These are phyloP conservation scores for Zaprionus lineosus DNA, from an alignment of 2,888 invertebrate species.

Conservation along the genomic window DNA sequence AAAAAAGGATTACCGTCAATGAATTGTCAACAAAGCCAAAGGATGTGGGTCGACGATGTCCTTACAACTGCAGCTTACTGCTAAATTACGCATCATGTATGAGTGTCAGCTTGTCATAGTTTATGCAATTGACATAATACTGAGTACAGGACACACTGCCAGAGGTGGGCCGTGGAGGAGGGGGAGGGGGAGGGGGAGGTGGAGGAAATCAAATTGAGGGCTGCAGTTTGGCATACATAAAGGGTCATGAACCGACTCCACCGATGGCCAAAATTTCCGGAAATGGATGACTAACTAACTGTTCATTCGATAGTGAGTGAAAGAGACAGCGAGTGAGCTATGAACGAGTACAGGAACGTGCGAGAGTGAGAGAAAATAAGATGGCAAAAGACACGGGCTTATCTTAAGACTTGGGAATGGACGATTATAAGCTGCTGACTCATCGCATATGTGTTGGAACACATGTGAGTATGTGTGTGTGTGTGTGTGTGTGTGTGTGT, in stretches of 20 bases:
- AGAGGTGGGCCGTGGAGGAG: no score
- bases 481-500: slow-evolving; percentile 17
- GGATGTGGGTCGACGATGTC: background rate
- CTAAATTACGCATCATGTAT: slow-evolving; percentile 19
- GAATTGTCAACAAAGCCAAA: background rate
- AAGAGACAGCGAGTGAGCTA: background rate
- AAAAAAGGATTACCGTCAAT: slow-evolving; percentile 23
- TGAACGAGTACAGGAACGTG: background rate
- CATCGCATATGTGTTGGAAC: slow-evolving; percentile 37
- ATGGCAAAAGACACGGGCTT: slow-evolving; percentile 16
- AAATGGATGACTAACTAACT: background rate
- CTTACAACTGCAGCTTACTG: slow-evolving; percentile 9
- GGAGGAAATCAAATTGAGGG: no score
- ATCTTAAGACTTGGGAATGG: slow-evolving; percentile 39
- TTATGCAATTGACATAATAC: slow-evolving; percentile 44
- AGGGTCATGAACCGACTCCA: slow-evolving; percentile 28
- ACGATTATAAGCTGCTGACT: slow-evolving; percentile 55
- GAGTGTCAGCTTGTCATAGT: slow-evolving; percentile 15
- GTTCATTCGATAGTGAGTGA: background rate
- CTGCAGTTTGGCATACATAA: slow-evolving; percentile 29
- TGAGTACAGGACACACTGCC: slow-evolving; percentile 11
- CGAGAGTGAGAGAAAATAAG: background rate
- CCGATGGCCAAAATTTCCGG: background rate
- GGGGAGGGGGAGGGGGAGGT: no score
- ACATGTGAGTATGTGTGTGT: background rate